Percentiles rank a stretch among this genome's conserved stretches.
Conservation (phyloP, 37 sponge, comb jelly and placozoan genomes). For the Spongilla lacustris region DNA sequence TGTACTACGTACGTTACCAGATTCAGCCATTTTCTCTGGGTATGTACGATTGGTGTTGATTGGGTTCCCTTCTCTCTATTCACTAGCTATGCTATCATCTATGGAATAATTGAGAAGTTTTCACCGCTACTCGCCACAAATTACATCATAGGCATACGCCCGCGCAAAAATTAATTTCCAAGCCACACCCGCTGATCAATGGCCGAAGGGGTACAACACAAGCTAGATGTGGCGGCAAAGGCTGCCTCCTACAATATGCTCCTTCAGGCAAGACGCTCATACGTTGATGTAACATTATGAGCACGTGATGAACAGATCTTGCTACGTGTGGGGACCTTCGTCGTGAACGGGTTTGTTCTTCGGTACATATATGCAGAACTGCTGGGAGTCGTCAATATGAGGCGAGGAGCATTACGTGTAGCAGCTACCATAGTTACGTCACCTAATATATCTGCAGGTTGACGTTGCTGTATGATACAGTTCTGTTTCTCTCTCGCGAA, state of each 20-base stretch:
- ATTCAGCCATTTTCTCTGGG: too few species aligned
- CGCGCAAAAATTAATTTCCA: too few species aligned
- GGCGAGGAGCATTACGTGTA: conserved; percentile 19
- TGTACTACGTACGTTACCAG: too few species aligned
- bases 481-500: conserved; percentile 87
- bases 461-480: conserved; percentile 85
- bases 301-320: conserved; percentile 9
- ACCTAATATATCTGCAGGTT: conserved; percentile 38
- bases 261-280: conserved; percentile 50
- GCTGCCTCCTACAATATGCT: conserved; percentile 66
- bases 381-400: conserved; percentile 92
- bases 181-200: too few species aligned
- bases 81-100: too few species aligned
- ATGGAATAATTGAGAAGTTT: too few species aligned
- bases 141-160: too few species aligned
- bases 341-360: conserved; percentile 79
- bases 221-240: conserved; percentile 55
- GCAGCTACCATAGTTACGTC: neutral
- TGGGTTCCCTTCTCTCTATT: too few species aligned
- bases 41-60: too few species aligned
- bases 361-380: conserved; percentile 76
- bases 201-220: too few species aligned
- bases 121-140: too few species aligned
- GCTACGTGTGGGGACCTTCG: conserved; percentile 68
- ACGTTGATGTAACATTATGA: neutral